A percentile compares a stretch with the other conserved stretches of the same genome.
These are phyloP conservation scores for Oophaga pumilio DNA, from an alignment of 2,113 vertebrate genomes.

Conservation along the genomic window DNA sequence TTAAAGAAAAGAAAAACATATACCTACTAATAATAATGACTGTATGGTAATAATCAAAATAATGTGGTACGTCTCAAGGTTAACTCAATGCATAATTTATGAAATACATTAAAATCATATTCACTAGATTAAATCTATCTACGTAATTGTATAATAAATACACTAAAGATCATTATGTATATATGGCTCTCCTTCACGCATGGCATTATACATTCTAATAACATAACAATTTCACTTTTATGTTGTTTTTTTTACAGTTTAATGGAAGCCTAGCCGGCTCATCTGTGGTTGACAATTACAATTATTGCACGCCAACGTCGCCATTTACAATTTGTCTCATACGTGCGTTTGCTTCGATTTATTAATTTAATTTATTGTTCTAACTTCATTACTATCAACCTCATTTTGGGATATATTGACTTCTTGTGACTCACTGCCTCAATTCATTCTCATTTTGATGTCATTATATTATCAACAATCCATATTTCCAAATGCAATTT, in stretches of 20 bases:
- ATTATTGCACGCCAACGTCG: background rate
- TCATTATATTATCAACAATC: background rate
- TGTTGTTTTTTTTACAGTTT: background rate
- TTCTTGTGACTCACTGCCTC: background rate
- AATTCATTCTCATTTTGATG: constrained; percentile 10
- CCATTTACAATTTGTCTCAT: background rate
- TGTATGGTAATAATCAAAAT: no score
- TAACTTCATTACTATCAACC: constrained; percentile 16
- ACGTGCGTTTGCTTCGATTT: background rate
- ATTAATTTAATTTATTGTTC: constrained; percentile 6
- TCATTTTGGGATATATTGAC: background rate
- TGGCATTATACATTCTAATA: background rate
- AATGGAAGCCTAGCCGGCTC: background rate
- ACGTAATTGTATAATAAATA: no score
- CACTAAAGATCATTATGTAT: background rate
- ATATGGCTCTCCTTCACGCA: background rate
- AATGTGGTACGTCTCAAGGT: no score
- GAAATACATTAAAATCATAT: no score
- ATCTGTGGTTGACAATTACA: background rate
- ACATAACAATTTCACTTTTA: background rate
- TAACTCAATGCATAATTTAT: no score
- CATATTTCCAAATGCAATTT: background rate
- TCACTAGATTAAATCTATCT: no score
- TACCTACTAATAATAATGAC: no score
- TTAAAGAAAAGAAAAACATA: no score